phyloP scores from a whole-genome alignment of 2,113 vertebrate species.

The Notarius quadriscutis region DNA sequence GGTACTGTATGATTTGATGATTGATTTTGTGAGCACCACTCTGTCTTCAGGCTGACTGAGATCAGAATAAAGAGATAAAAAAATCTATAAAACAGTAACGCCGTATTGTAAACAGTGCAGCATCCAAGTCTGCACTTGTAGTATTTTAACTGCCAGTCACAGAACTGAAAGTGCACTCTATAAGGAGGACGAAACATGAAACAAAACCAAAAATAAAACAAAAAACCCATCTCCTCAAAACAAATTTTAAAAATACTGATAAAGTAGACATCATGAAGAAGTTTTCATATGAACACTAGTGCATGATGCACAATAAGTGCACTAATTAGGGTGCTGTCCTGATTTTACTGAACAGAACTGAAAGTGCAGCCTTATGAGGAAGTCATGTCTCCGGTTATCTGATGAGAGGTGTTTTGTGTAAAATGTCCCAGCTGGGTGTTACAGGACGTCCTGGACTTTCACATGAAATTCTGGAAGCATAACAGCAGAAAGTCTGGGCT shows the following conservation, averaged over 20 bases:
- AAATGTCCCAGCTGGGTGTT: slow-evolving; percentile 14
- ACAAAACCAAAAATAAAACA: too few relatives aligned
- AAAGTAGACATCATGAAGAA: background rate
- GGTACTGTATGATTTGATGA: background rate
- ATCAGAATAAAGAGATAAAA: background rate
- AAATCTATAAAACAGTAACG: background rate
- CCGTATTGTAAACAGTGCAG: background rate
- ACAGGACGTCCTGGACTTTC: slow-evolving; percentile 26
- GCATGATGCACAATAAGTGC: background rate
- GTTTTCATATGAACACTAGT: background rate
- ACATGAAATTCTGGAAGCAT: slow-evolving; percentile 1
- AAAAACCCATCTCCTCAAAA: background rate
- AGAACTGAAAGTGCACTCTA: background rate
- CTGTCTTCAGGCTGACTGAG: background rate
- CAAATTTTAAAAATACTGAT: background rate
- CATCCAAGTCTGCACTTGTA: background rate
- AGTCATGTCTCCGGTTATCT: slow-evolving; percentile 1
- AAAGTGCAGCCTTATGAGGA: slow-evolving; percentile 17
- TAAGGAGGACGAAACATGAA: background rate
- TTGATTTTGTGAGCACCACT: background rate
- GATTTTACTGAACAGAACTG: background rate
- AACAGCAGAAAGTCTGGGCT: slow-evolving; percentile 40
- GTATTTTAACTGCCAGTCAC: background rate
- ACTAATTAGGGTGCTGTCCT: background rate
- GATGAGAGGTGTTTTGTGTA: slow-evolving; percentile 12